Conservation (phyloP, 2,113 vertebrate species). For the Thalassarche chlororhynchos region DNA sequence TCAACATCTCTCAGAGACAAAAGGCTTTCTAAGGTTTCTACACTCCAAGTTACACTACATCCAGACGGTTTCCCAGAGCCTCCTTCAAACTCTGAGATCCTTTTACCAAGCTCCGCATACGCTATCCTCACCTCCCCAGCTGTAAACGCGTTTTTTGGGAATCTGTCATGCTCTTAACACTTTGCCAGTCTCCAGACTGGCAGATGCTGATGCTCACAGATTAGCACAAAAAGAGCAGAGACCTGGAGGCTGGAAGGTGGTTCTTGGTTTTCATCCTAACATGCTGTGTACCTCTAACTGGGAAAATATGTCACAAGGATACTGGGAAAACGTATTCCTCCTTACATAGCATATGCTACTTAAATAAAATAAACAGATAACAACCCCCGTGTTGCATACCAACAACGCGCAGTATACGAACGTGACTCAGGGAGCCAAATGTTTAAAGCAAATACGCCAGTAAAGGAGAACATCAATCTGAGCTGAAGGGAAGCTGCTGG, state of each 20-base stretch:
- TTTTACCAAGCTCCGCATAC: not conserved
- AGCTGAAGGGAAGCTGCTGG: not conserved
- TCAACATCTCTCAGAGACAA: not conserved
- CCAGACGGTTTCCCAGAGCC: not conserved
- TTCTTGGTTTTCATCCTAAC: not conserved
- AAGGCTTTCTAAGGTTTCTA: not conserved
- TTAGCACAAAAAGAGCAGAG: not conserved
- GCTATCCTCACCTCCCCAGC: not conserved
- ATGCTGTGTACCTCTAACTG: not conserved
- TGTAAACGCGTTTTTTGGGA: not conserved
- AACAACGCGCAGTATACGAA: not conserved
- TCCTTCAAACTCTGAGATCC: not conserved
- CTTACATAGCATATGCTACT: not conserved
- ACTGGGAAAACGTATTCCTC: not conserved
- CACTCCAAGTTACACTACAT: not conserved
- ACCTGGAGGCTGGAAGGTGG: not conserved
- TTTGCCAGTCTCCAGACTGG: not conserved
- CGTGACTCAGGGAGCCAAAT: not conserved
- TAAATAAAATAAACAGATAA: constrained; percentile 11
- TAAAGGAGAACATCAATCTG: not conserved
- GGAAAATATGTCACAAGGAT: not conserved
- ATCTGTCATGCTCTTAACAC: not conserved
- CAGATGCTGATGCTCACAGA: not conserved
- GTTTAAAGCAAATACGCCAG: not conserved
- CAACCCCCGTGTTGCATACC: not conserved